Conservation (phyloP, 2,113 vertebrate species). For the Falco punctatus region DNA sequence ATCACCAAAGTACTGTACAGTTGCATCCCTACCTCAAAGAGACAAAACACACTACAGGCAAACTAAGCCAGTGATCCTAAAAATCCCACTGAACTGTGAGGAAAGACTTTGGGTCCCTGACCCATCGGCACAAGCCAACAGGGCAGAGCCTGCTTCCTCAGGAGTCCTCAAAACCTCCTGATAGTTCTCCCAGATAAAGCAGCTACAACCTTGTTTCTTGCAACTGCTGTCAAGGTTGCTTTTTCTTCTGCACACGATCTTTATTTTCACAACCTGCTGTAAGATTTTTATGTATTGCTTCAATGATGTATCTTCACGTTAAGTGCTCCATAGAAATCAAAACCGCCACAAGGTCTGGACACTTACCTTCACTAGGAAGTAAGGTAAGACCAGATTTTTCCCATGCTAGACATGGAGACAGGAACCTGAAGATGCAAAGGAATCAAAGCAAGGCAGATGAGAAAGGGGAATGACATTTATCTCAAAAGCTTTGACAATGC, state of each 20-base stretch:
- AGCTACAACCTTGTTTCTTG: background rate
- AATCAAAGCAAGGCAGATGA: background rate
- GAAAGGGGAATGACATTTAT: background rate
- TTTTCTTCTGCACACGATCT: background rate
- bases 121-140: fast-evolving
- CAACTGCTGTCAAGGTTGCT: background rate
- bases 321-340: background rate
- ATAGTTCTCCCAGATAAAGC: background rate
- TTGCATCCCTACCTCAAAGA: background rate
- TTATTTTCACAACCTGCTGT: background rate
- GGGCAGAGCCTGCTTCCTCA: background rate
- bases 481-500: background rate
- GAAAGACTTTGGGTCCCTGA: background rate
- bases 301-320: background rate
- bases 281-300: background rate
- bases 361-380: background rate
- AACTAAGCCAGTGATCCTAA: background rate
- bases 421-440: background rate
- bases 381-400: background rate
- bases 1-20: background rate
- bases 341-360: background rate
- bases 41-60: background rate
- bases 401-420: background rate
- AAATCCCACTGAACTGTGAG: background rate
- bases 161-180: background rate